A percentile compares a stretch with the other conserved stretches of the same genome.
Evolutionary conservation across 2,888 invertebrate species (phyloP).

Genomic region (Cotesia congregata): DNA sequence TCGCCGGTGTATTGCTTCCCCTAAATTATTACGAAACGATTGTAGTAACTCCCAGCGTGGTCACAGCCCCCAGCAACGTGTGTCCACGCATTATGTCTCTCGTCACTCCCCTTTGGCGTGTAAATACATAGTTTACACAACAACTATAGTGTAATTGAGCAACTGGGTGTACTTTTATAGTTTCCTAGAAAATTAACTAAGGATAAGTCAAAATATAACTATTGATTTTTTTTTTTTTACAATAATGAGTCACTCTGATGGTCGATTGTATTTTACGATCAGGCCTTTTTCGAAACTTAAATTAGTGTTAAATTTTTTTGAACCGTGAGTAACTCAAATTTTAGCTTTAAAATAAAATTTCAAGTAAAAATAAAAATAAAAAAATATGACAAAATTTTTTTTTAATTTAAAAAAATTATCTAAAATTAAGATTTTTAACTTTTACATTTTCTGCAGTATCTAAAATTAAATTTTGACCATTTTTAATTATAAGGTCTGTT

Average conservation of each 20-base stretch:
- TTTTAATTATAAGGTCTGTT: too few relatives aligned
- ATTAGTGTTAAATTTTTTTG: too few relatives aligned
- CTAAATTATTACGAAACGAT: conserved; percentile 67
- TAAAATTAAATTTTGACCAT: too few relatives aligned
- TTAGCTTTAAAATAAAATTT: too few relatives aligned
- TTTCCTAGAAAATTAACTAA: conserved; percentile 17
- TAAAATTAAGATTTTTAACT: too few relatives aligned
- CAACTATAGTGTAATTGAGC: conserved; percentile 28
- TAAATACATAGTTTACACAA: conserved; percentile 26
- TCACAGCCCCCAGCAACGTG: conserved; percentile 28
- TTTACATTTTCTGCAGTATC: too few relatives aligned
- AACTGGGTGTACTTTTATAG: conserved; percentile 5
- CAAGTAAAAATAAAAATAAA: too few relatives aligned
- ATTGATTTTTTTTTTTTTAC: background rate
- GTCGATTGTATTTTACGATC: too few relatives aligned
- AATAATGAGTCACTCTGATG: background rate
- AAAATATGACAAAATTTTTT: too few relatives aligned
- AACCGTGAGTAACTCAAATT: too few relatives aligned
- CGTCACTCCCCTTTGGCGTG: conserved; percentile 30
- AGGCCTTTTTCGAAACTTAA: too few relatives aligned
- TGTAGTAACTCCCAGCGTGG: conserved; percentile 49
- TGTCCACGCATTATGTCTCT: conserved; percentile 34
- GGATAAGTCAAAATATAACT: background rate
- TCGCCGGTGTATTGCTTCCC: conserved; percentile 63
- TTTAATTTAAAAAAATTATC: too few relatives aligned